phyloP scores from a whole-genome alignment of 2,797 vertebrate genomes.

The Melanotaenia parkinsoni region DNA sequence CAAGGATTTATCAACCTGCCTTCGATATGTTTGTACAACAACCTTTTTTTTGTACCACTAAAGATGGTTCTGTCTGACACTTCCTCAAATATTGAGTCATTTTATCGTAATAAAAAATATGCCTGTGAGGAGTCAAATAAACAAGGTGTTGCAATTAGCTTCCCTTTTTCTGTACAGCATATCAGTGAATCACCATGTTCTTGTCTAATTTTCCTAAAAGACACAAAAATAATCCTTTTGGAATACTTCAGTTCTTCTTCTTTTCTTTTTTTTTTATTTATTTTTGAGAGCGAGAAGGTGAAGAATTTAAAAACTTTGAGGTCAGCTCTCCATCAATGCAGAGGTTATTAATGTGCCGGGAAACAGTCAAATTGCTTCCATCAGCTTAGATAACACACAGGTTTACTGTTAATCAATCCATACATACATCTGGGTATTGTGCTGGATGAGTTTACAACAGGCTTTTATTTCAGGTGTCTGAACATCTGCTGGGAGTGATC shows the following conservation, averaged over 20 bases:
- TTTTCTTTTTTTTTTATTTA: too few relatives aligned
- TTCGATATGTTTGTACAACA: neutral
- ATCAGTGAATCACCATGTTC: constrained; percentile 10
- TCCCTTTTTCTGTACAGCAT: neutral
- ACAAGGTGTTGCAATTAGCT: constrained; percentile 9
- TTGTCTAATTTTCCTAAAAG: constrained; percentile 26
- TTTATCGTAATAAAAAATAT: constrained; percentile 21
- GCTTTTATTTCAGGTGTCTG: too few relatives aligned
- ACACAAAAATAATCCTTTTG: neutral
- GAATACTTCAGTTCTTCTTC: neutral
- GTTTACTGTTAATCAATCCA: neutral
- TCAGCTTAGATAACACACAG: neutral
- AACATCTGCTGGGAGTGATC: too few relatives aligned
- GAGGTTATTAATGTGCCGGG: neutral
- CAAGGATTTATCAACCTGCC: too few relatives aligned
- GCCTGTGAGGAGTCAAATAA: constrained; percentile 35
- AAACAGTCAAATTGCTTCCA: neutral
- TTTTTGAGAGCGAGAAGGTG: too few relatives aligned
- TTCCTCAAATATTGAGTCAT: constrained; percentile 36
- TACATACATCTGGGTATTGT: too few relatives aligned
- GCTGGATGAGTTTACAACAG: too few relatives aligned
- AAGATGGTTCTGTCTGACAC: neutral
- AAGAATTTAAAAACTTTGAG: constrained; percentile 11
- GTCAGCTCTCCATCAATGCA: neutral
- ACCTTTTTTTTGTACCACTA: neutral